A percentile compares a stretch with the other conserved stretches of the same genome.
Evolutionary conservation across 2,113 vertebrate genomes (phyloP).

Genomic region (Ceyx cyanopectus): DNA sequence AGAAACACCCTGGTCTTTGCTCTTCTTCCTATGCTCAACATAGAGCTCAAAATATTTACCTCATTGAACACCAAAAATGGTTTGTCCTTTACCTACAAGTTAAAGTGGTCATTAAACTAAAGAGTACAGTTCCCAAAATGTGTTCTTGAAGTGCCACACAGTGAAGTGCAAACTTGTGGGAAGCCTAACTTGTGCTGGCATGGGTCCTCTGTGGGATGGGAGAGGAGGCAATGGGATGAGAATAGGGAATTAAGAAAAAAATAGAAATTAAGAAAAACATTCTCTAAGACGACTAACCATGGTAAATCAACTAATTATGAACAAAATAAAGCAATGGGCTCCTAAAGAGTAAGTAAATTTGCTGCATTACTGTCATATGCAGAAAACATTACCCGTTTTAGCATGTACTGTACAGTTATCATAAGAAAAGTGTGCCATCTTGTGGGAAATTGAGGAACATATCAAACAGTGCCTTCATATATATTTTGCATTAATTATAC

Average conservation of each 20-base stretch:
- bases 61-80: neutral
- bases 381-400: neutral
- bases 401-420: neutral
- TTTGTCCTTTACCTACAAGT: neutral
- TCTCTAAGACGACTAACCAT: neutral
- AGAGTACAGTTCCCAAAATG: neutral
- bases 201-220: neutral
- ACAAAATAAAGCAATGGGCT: neutral
- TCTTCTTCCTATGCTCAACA: neutral
- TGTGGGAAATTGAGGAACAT: constrained; percentile 43
- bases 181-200: neutral
- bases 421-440: constrained; percentile 63
- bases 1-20: neutral
- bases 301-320: neutral
- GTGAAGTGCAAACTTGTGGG: neutral
- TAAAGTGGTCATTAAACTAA: neutral
- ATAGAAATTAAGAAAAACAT: too few species aligned
- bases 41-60: neutral
- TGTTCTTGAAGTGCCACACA: neutral
- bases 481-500: neutral
- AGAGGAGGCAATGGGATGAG: neutral
- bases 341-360: neutral
- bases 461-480: neutral
- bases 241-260: neutral
- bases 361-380: neutral